These are phyloP conservation scores for Epirrhoe tristata DNA, from an alignment of 2,888 invertebrate genomes.

Conservation along the genomic window DNA sequence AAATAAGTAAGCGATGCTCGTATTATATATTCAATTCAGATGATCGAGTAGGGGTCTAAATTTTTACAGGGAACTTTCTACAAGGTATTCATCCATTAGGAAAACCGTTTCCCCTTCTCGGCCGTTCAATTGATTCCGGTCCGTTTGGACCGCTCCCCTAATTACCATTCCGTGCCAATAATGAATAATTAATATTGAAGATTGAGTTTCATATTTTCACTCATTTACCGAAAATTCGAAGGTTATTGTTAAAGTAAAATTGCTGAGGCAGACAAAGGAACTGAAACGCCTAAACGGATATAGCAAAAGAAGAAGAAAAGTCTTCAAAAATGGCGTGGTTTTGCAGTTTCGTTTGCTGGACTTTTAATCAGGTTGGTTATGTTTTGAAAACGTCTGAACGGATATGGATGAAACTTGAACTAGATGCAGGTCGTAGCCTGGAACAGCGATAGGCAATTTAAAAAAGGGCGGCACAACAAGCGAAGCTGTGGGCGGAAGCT, in stretches of 20 bases:
- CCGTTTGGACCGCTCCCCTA: constrained; percentile 39
- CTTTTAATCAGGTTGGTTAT: neutral
- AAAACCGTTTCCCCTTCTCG: constrained; percentile 13
- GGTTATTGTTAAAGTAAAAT: neutral
- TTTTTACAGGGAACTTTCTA: constrained; percentile 1
- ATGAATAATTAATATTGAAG: constrained; percentile 52
- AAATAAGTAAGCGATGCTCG: neutral
- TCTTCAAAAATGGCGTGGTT: neutral
- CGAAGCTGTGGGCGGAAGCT: neutral
- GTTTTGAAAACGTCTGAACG: too few species aligned
- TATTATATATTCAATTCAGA: neutral
- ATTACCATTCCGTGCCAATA: constrained; percentile 48
- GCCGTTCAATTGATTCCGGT: constrained; percentile 56
- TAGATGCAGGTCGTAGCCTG: too few species aligned
- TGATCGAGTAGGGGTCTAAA: neutral
- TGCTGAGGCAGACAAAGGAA: neutral
- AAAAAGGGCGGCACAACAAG: too few species aligned
- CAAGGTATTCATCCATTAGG: neutral
- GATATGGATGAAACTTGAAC: too few species aligned
- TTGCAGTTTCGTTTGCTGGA: neutral
- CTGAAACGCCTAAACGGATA: too few species aligned
- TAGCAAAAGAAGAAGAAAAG: too few species aligned
- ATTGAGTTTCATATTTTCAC: constrained; percentile 36
- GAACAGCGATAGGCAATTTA: too few species aligned
- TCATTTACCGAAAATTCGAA: constrained; percentile 17